These are phyloP conservation scores for Caenorhabditis sp. DNA, from an alignment of 2,888 invertebrate genomes.

Conservation along the genomic window DNA sequence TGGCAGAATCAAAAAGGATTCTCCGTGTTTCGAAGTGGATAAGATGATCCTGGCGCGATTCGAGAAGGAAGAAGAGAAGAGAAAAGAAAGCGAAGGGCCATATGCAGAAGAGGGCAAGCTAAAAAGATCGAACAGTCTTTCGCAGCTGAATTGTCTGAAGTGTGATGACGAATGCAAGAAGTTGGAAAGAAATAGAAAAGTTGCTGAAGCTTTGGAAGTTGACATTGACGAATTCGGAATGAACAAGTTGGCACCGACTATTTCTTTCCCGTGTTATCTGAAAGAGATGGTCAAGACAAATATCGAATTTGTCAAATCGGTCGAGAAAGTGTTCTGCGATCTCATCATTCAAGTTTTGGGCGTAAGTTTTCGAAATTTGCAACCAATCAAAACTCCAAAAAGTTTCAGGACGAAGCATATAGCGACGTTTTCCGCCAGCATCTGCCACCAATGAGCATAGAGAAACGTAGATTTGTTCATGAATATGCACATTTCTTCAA, in stretches of 20 bases:
- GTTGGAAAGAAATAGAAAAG: slow-evolving; percentile 91
- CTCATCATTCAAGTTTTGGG: slow-evolving; percentile 50
- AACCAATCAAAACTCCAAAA: neutral
- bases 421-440: slow-evolving; percentile 47
- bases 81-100: slow-evolving; percentile 4
- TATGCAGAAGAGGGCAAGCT: slow-evolving; percentile 27
- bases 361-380: slow-evolving; percentile 28
- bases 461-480: slow-evolving; percentile 87
- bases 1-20: slow-evolving; percentile 67
- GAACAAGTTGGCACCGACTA: slow-evolving; percentile 63
- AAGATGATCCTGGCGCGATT: slow-evolving; percentile 35
- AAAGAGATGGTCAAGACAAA: slow-evolving; percentile 59
- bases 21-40: slow-evolving; percentile 69
- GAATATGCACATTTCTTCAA: slow-evolving; percentile 97
- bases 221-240: slow-evolving; percentile 86
- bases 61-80: slow-evolving; percentile 34
- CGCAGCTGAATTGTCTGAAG: slow-evolving; percentile 86
- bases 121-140: slow-evolving; percentile 48
- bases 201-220: slow-evolving; percentile 94
- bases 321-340: slow-evolving; percentile 61
- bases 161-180: slow-evolving; percentile 95
- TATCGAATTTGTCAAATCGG: slow-evolving; percentile 56
- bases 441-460: slow-evolving; percentile 69
- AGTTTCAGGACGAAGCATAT: slow-evolving; percentile 38
- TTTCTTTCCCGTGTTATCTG: slow-evolving; percentile 69